A percentile compares a stretch with the other conserved stretches of the same genome.
These are phyloP conservation scores for Lamprotornis superbus DNA, from an alignment of 2,113 vertebrate species.

Conservation along the genomic window DNA sequence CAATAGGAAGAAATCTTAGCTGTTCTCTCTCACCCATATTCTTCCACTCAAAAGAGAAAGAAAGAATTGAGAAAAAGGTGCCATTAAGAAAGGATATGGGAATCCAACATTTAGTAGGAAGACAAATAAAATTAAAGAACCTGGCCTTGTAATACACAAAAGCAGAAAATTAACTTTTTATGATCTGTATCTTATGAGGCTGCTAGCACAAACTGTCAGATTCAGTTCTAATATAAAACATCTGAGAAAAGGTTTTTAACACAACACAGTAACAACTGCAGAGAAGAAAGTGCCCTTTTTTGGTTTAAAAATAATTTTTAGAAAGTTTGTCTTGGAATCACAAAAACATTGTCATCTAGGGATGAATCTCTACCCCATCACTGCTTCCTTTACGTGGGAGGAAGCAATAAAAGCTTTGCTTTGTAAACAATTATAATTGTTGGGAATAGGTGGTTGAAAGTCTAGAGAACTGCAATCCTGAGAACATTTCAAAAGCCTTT, in stretches of 20 bases:
- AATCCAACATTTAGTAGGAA: background rate
- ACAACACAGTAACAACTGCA: background rate
- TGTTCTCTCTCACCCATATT: background rate
- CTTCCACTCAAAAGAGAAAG: background rate
- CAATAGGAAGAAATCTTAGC: background rate
- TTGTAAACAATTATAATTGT: conserved; percentile 37
- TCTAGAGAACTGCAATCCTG: conserved; percentile 1
- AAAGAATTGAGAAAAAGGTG: background rate
- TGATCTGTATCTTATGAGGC: background rate
- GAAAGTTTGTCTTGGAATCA: conserved; percentile 45
- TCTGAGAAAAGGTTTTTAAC: background rate
- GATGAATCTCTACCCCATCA: conserved; percentile 40
- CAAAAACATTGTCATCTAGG: conserved; percentile 36
- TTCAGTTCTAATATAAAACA: background rate
- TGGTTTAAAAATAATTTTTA: conserved; percentile 16
- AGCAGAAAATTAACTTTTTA: background rate
- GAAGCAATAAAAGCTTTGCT: conserved; percentile 45
- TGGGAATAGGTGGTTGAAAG: background rate
- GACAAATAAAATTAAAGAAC: background rate
- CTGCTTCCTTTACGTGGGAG: conserved; percentile 50
- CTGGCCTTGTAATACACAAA: background rate
- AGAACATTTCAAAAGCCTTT: conserved; percentile 29
- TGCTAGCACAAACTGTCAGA: background rate
- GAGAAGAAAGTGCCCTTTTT: background rate
- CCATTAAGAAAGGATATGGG: background rate